phyloP scores from a whole-genome alignment of 2,888 invertebrate genomes.

The Incurvaria masculella region DNA sequence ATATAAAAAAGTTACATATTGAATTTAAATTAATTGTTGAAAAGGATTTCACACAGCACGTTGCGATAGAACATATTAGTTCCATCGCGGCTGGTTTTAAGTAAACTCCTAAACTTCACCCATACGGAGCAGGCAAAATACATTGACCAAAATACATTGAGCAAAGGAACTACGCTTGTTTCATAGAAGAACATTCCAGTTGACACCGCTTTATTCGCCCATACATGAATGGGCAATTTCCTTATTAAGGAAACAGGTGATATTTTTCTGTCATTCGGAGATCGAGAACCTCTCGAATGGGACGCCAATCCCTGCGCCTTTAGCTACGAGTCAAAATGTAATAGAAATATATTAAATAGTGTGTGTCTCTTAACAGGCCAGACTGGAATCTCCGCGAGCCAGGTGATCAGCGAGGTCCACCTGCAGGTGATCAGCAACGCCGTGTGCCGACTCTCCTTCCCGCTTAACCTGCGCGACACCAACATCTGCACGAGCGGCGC shows the following conservation, averaged over 20 bases:
- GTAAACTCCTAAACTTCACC: too few species aligned
- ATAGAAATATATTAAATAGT: neutral
- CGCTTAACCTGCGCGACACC: conserved; percentile 20
- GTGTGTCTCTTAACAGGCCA: conserved; percentile 12
- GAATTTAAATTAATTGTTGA: too few species aligned
- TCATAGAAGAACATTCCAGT: too few species aligned
- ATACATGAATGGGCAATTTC: too few species aligned
- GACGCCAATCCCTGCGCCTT: neutral
- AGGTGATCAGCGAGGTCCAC: conserved; percentile 26
- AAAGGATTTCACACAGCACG: too few species aligned
- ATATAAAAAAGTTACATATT: too few species aligned
- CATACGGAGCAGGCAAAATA: too few species aligned
- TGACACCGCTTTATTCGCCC: too few species aligned
- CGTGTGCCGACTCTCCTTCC: conserved; percentile 21
- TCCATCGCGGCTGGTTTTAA: too few species aligned
- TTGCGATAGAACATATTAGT: too few species aligned
- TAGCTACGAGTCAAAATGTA: neutral
- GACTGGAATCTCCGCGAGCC: conserved; percentile 19
- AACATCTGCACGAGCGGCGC: conserved; percentile 33
- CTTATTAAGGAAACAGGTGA: neutral
- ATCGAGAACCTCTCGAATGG: neutral
- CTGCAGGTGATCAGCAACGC: conserved; percentile 26
- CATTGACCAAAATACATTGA: neutral
- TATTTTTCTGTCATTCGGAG: neutral
- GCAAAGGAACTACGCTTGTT: too few species aligned